phyloP scores from a whole-genome alignment of 2,113 vertebrate species.

The Recurvirostra avosetta region DNA sequence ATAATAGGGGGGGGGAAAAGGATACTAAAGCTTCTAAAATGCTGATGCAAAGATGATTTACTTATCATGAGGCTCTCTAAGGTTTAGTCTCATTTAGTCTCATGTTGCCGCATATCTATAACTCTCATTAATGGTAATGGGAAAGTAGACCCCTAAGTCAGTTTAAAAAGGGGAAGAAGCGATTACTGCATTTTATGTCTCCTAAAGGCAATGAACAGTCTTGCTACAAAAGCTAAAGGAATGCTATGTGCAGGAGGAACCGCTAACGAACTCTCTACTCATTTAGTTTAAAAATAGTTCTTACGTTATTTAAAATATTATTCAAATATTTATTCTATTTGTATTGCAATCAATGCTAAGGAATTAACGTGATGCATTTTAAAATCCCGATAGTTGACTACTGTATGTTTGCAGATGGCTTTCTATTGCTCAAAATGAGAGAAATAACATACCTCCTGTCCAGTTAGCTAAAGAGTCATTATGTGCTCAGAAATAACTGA shows the following conservation, averaged over 20 bases:
- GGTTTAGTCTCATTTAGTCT: slow-evolving; percentile 12
- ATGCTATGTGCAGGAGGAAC: not conserved
- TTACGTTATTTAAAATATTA: slow-evolving; percentile 47
- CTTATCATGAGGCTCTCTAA: slow-evolving; percentile 2
- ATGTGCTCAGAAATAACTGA: slow-evolving; percentile 69
- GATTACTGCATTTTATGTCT: slow-evolving; percentile 52
- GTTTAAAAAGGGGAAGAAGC: slow-evolving; percentile 31
- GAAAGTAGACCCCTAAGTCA: slow-evolving; percentile 54
- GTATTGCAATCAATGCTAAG: not conserved
- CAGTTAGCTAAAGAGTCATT: slow-evolving; percentile 67
- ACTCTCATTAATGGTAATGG: slow-evolving; percentile 66
- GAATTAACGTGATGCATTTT: not conserved
- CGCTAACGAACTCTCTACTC: not conserved
- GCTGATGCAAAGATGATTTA: slow-evolving; percentile 43
- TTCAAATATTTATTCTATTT: slow-evolving; percentile 26
- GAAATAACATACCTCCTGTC: slow-evolving; percentile 8
- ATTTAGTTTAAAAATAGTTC: slow-evolving; percentile 15
- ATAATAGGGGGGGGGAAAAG: not conserved
- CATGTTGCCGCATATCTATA: slow-evolving; percentile 15
- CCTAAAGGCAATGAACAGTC: slow-evolving; percentile 45
- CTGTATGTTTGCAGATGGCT: not conserved
- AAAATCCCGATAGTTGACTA: not conserved
- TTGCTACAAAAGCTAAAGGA: slow-evolving; percentile 2
- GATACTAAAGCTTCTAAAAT: not conserved
- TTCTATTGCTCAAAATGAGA: not conserved